These are phyloP conservation scores for Lithobates sylvaticus DNA, from an alignment of 2,797 vertebrate genomes.

Conservation along the genomic window DNA sequence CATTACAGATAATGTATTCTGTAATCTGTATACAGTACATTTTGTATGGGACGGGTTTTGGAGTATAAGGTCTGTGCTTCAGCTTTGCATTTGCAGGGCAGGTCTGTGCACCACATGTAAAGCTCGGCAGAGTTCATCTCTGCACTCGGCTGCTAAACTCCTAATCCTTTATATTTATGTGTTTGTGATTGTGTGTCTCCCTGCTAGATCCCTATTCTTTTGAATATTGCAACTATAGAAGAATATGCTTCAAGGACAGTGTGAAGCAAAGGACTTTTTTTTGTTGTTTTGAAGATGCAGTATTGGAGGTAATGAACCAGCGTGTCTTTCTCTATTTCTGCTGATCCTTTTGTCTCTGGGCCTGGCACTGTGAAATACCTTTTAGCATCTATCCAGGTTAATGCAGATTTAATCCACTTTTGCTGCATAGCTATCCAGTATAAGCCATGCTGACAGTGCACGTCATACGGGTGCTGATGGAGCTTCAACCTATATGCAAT, in stretches of 20 bases:
- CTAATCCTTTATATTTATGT: not conserved
- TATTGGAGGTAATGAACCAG: not conserved
- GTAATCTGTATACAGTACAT: not conserved
- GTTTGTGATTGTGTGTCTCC: conserved; percentile 2
- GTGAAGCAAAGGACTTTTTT: not conserved
- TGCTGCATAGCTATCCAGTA: not conserved
- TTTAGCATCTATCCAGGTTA: not conserved
- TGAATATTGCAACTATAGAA: not conserved
- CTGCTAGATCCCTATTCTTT: conserved; percentile 2
- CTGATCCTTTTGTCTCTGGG: not conserved
- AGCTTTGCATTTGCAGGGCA: not conserved
- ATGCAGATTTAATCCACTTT: not conserved
- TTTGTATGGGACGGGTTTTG: not conserved
- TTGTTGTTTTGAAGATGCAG: not conserved
- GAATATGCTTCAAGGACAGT: not conserved
- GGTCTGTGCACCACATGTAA: not conserved
- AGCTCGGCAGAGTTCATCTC: conserved; percentile 2
- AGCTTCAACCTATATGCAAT: conserved; percentile 45
- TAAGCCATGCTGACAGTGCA: conserved; percentile 47
- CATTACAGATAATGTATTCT: not conserved
- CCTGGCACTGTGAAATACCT: conserved; percentile 41
- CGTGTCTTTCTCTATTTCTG: not conserved
- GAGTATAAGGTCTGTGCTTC: not conserved
- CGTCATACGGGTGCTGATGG: conserved; percentile 33
- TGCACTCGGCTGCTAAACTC: conserved; percentile 33